Conservation (phyloP, 2,113 vertebrate genomes). For the Heterocephalus glaber region DNA sequence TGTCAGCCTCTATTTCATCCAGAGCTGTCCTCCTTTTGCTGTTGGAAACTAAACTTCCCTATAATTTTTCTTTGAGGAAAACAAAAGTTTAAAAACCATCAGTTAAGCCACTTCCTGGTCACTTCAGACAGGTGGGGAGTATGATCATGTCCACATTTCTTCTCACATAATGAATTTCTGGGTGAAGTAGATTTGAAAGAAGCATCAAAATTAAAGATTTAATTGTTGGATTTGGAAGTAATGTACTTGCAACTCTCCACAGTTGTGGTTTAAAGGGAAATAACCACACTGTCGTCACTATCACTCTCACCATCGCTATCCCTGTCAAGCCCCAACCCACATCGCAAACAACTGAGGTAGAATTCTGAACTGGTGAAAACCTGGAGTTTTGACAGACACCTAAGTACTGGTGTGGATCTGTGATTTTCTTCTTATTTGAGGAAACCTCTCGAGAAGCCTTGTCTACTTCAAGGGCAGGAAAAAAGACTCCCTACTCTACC, state of each 20-base stretch:
- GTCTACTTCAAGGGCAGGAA: not conserved
- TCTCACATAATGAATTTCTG: slow-evolving; percentile 30
- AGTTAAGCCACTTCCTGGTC: not conserved
- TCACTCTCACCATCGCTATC: not conserved
- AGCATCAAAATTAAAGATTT: not conserved
- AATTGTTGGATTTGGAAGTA: not conserved
- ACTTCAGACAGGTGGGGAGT: not conserved
- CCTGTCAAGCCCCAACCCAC: not conserved
- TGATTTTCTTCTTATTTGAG: slow-evolving; percentile 24
- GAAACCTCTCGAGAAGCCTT: not conserved
- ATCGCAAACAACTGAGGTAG: not conserved
- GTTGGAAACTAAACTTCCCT: not conserved
- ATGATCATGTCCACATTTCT: not conserved
- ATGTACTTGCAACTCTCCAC: not conserved
- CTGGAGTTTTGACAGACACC: not conserved
- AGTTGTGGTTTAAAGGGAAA: not conserved
- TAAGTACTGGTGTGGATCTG: not conserved
- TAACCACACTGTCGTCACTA: no score
- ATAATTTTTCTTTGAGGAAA: not conserved
- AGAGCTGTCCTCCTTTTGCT: not conserved
- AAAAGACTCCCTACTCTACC: not conserved
- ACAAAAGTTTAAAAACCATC: not conserved
- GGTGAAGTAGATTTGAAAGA: not conserved
- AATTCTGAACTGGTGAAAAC: not conserved
- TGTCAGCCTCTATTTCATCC: not conserved